Conservation (phyloP, 2,888 invertebrate genomes). For the Drosophila meridionalis region DNA sequence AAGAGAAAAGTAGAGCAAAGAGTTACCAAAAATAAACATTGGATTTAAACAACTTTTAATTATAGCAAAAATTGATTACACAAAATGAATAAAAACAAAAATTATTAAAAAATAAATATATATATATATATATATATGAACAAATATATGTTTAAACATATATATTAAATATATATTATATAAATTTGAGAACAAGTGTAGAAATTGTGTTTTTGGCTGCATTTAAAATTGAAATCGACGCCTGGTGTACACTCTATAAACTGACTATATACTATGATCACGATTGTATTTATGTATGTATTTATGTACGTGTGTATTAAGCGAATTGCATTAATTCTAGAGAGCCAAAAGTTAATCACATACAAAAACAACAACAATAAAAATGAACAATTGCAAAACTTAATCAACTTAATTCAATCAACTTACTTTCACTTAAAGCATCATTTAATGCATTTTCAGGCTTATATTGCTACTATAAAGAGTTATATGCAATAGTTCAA, state of each 20-base stretch:
- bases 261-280: conserved; percentile 70
- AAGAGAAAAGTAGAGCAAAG: conserved; percentile 56
- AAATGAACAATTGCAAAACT: conserved; percentile 20
- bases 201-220: conserved; percentile 66
- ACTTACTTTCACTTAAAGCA: conserved; percentile 11
- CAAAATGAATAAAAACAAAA: background rate
- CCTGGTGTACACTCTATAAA: conserved; percentile 57
- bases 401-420: conserved; percentile 14
- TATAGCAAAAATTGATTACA: conserved; percentile 62
- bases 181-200: conserved; percentile 49
- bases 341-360: conserved; percentile 45
- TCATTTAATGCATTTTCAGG: background rate
- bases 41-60: conserved; percentile 50
- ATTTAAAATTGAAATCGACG: conserved; percentile 57
- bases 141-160: background rate
- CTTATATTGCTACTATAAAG: background rate
- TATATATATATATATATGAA: conserved; percentile 6
- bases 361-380: conserved; percentile 10
- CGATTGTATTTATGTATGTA: conserved; percentile 75
- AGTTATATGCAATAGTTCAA: conserved; percentile 27
- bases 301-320: conserved; percentile 67
- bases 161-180: conserved; percentile 31
- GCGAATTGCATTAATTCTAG: conserved; percentile 68
- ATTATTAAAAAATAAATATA: conserved; percentile 4
- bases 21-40: conserved; percentile 23